Percentiles rank a stretch among this genome's conserved stretches.
Evolutionary conservation across 2,797 vertebrate species (phyloP).

Genomic region (Sciaenops ocellatus): DNA sequence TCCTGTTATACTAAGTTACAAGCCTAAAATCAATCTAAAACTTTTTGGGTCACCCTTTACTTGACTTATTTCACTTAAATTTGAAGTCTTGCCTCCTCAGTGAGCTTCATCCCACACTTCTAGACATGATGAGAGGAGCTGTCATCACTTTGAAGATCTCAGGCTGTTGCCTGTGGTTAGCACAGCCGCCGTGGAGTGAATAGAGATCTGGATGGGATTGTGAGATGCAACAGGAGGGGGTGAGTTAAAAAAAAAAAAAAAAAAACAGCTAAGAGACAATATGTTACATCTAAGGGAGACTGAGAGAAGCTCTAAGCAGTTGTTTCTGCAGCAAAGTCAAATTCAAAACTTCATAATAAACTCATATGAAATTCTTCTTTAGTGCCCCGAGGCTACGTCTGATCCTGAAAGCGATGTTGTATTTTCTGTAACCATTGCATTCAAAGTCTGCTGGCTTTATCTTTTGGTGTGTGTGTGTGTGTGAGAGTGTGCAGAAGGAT

Average conservation of each 20-base stretch:
- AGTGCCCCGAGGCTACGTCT: neutral
- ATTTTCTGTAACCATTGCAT: too few species aligned
- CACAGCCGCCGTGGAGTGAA: neutral
- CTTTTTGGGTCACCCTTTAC: too few species aligned
- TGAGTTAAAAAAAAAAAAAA: too few species aligned
- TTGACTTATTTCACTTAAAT: too few species aligned
- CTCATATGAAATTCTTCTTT: neutral
- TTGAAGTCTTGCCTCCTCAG: too few species aligned
- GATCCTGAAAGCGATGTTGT: neutral
- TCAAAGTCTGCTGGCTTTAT: too few species aligned
- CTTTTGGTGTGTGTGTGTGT: too few species aligned
- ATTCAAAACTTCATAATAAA: neutral
- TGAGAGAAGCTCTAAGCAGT: neutral
- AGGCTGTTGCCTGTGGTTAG: constrained; percentile 5
- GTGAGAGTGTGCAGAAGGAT: too few species aligned
- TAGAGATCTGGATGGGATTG: neutral
- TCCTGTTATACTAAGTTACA: too few species aligned
- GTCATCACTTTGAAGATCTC: constrained; percentile 47
- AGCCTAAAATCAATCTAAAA: too few species aligned
- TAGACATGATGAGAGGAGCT: constrained; percentile 28
- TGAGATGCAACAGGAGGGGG: neutral
- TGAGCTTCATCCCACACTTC: too few species aligned
- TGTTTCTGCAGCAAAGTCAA: neutral
- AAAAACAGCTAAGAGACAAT: neutral
- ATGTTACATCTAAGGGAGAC: neutral